Evolutionary conservation across 2,888 invertebrate species (phyloP).

Genomic region (Hydrotaea diabolus): DNA sequence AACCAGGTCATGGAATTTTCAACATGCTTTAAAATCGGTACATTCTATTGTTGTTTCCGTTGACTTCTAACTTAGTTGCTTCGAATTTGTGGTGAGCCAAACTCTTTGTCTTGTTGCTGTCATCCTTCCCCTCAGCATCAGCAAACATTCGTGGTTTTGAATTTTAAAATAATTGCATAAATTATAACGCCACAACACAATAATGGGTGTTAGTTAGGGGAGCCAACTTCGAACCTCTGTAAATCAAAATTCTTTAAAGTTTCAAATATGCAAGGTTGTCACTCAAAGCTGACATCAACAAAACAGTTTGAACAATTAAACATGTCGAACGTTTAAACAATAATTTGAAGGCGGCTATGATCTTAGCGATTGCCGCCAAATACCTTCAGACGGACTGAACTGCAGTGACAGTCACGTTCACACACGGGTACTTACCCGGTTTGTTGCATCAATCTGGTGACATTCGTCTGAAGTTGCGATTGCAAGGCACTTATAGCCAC

Average conservation of each 20-base stretch:
- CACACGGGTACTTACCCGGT: slow-evolving; percentile 74
- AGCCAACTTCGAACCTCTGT: not conserved
- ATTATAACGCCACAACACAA: not conserved
- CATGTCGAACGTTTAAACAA: not conserved
- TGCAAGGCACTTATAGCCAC: slow-evolving; percentile 67
- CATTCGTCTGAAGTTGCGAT: slow-evolving; percentile 64
- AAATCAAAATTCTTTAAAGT: not conserved
- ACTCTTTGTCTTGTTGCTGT: not conserved
- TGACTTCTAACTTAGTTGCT: no score
- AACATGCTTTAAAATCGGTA: no score
- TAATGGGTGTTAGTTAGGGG: not conserved
- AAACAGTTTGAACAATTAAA: not conserved
- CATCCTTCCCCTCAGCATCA: not conserved
- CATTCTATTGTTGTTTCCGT: no score
- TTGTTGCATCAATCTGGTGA: slow-evolving; percentile 71
- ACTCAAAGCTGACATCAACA: not conserved
- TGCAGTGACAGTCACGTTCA: not conserved
- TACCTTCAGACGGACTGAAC: not conserved
- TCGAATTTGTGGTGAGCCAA: no score
- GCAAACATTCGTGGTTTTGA: not conserved
- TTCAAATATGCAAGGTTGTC: not conserved
- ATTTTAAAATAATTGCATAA: not conserved
- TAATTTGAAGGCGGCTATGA: not conserved
- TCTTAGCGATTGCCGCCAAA: slow-evolving; percentile 3
- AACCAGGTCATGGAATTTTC: no score